Conservation (phyloP, 1,140 invertebrate genomes). For the Sesamia nonagrioides region DNA sequence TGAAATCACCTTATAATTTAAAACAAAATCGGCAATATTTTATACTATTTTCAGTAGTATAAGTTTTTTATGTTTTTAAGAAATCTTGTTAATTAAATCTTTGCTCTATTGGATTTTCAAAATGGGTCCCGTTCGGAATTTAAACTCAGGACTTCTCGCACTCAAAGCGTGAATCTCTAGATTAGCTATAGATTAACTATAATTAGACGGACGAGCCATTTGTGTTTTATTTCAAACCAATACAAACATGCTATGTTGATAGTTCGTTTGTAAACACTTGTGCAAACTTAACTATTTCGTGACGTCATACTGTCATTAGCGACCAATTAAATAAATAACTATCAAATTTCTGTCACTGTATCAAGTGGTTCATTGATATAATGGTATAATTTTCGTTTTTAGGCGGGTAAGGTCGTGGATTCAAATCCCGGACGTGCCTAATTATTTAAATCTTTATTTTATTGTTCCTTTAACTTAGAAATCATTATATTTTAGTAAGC, state of each 20-base stretch:
- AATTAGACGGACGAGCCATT: slow-evolving; percentile 56
- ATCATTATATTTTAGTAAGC: too few species aligned
- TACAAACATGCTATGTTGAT: not conserved
- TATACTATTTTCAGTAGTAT: too few species aligned
- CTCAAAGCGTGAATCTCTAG: too few species aligned
- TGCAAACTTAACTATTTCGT: not conserved
- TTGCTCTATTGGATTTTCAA: too few species aligned
- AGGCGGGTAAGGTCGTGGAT: slow-evolving; percentile 52
- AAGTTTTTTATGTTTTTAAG: too few species aligned
- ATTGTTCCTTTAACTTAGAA: too few species aligned
- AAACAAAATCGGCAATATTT: too few species aligned
- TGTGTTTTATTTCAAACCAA: too few species aligned
- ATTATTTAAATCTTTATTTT: not conserved
- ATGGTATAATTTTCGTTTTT: slow-evolving; percentile 57
- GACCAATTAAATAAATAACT: not conserved
- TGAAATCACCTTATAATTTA: too few species aligned
- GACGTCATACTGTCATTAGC: not conserved
- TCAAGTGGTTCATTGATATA: slow-evolving; percentile 52
- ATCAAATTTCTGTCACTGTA: not conserved
- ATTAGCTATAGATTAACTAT: slow-evolving; percentile 59
- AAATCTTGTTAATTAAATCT: too few species aligned
- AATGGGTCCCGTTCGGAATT: slow-evolving; percentile 55
- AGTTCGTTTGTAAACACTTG: not conserved
- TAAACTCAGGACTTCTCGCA: slow-evolving; percentile 56
- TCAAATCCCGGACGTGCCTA: slow-evolving; percentile 54